Evolutionary conservation across 2,797 vertebrate genomes (phyloP).

Genomic region (Microhierax caerulescens): DNA sequence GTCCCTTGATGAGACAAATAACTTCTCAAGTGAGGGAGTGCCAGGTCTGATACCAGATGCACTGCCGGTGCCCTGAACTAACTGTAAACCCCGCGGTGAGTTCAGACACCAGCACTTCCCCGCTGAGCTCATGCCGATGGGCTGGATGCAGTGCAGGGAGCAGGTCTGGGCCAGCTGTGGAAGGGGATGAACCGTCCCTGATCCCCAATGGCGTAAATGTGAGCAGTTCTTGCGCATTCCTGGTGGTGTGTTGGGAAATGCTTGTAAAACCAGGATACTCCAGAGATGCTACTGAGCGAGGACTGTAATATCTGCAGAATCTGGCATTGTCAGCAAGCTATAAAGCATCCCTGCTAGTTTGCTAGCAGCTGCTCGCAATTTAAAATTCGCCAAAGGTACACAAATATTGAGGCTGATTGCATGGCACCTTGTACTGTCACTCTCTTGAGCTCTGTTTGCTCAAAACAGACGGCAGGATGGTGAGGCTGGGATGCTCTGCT

Average conservation of each 20-base stretch:
- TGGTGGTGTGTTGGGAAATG: background rate
- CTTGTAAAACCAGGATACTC: constrained; percentile 9
- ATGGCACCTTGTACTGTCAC: background rate
- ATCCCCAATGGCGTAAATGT: background rate
- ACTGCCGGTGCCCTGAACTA: background rate
- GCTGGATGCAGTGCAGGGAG: background rate
- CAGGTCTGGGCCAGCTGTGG: background rate
- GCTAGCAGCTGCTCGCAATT: constrained; percentile 42
- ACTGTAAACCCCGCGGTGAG: background rate
- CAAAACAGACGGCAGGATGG: background rate
- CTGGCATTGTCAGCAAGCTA: constrained; percentile 40
- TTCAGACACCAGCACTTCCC: background rate
- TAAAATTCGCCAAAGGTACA: constrained; percentile 18
- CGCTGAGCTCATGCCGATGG: rapidly evolving
- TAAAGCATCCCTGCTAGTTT: constrained; percentile 49
- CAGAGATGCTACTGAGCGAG: background rate
- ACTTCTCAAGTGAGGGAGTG: background rate
- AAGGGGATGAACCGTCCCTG: background rate
- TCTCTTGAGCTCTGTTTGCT: background rate
- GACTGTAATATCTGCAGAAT: constrained; percentile 4
- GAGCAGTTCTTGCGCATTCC: background rate
- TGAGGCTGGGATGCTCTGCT: background rate
- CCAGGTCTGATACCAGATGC: background rate
- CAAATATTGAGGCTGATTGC: background rate
- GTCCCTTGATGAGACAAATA: background rate